Evolutionary conservation across 2,113 vertebrate genomes (phyloP).

Genomic region (Siniperca knerii): DNA sequence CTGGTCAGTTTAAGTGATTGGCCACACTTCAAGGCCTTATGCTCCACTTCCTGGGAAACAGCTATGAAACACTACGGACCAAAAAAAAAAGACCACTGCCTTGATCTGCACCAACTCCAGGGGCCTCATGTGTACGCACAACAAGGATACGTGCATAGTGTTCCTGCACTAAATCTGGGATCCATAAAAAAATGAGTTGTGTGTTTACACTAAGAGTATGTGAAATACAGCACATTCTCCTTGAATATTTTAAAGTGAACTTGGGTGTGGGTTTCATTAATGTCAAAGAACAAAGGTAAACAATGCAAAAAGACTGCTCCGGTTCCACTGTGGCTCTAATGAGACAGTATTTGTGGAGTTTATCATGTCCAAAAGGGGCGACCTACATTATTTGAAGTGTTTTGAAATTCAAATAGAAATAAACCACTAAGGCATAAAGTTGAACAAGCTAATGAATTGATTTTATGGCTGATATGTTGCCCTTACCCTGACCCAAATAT

Average conservation of each 20-base stretch:
- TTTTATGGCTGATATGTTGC: not conserved
- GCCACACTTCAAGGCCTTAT: constrained; percentile 8
- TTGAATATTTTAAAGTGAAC: constrained; percentile 36
- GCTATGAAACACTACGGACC: constrained; percentile 4
- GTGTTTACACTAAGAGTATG: constrained; percentile 59
- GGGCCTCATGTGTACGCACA: not conserved
- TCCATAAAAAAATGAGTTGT: constrained; percentile 29
- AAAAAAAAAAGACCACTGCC: constrained; percentile 21
- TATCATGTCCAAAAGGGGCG: constrained; percentile 2
- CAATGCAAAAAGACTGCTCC: not conserved
- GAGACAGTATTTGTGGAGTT: constrained; percentile 12
- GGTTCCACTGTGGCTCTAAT: constrained; percentile 8
- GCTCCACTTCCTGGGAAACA: constrained; percentile 8
- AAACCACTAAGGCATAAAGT: constrained; percentile 29
- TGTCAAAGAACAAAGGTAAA: constrained; percentile 22
- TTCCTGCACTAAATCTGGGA: constrained; percentile 35
- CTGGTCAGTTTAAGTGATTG: constrained; percentile 19
- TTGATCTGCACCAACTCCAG: not conserved
- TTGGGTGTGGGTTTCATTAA: constrained; percentile 26
- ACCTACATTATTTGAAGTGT: constrained; percentile 36
- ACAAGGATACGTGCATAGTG: not conserved
- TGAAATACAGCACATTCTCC: constrained; percentile 15
- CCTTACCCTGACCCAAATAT: not conserved
- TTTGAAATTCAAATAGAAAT: constrained; percentile 37
- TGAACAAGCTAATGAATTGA: not conserved